phyloP scores from a whole-genome alignment of 37 sponge, comb jelly and placozoan genomes.

The Chondrilla cf. caribensis region DNA sequence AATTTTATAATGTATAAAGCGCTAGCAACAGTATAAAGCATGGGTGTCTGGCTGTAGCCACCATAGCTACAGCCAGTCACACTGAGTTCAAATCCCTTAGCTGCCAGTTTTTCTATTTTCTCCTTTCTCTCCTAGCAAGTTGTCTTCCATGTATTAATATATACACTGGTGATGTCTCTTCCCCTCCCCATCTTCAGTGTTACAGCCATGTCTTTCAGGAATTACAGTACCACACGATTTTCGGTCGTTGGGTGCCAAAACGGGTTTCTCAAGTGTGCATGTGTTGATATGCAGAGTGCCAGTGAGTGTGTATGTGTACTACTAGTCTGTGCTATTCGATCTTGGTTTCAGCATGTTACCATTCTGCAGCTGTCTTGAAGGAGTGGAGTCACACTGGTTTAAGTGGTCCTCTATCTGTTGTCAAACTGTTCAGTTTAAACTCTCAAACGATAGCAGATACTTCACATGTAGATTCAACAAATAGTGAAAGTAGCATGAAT shows the following conservation, averaged over 20 bases:
- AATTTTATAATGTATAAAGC: too few species aligned
- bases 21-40: too few species aligned
- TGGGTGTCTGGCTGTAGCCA: too few species aligned
- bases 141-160: too few species aligned
- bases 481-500: neutral
- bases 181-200: neutral
- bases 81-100: too few species aligned
- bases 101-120: too few species aligned
- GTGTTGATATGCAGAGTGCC: neutral
- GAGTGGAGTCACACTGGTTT: neutral
- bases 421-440: neutral
- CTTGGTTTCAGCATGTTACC: too few species aligned
- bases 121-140: too few species aligned
- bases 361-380: neutral
- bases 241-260: neutral
- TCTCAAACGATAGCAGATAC: neutral
- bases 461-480: neutral
- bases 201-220: constrained; percentile 6
- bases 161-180: too few species aligned
- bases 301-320: constrained; percentile 1
- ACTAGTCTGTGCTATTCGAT: too few species aligned
- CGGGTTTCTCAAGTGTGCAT: constrained; percentile 15
- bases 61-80: too few species aligned
- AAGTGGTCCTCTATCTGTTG: constrained; percentile 7
- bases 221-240: neutral